A percentile compares a stretch with the other conserved stretches of the same genome.
phyloP scores from a whole-genome alignment of 2,797 vertebrate species.

The Syngnathus acus region DNA sequence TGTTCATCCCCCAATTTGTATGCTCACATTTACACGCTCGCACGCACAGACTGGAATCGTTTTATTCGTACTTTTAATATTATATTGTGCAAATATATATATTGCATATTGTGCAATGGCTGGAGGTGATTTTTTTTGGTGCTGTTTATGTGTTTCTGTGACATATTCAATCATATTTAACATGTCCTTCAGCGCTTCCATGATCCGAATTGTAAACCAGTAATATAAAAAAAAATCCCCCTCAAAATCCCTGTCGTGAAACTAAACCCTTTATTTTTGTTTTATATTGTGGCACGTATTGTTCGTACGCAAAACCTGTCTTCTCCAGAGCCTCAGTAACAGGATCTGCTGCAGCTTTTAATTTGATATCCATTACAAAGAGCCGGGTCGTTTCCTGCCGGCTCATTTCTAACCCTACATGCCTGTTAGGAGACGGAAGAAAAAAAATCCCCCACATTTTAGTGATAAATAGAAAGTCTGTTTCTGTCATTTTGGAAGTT shows the following conservation, averaged over 20 bases:
- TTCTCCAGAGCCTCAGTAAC: conserved; percentile 31
- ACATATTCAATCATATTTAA: not conserved
- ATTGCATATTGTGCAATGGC: not conserved
- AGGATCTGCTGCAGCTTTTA: conserved; percentile 50
- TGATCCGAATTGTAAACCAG: not conserved
- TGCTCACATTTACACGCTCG: conserved; percentile 5
- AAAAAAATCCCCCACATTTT: conserved; percentile 18
- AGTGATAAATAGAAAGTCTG: not conserved
- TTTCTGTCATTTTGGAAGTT: not conserved
- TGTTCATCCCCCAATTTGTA: not conserved
- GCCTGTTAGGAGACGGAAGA: conserved; percentile 13
- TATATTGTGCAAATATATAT: not conserved
- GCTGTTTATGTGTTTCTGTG: not conserved
- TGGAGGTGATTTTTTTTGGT: not conserved
- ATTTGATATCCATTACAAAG: conserved; percentile 67
- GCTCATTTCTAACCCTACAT: conserved; percentile 26
- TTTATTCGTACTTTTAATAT: conserved; percentile 1
- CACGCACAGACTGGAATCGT: not conserved
- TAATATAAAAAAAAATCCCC: not conserved
- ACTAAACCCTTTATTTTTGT: conserved; percentile 40
- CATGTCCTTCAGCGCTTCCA: not conserved
- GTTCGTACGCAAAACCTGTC: conserved; percentile 21
- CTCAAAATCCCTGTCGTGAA: conserved; percentile 34
- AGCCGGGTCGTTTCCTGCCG: conserved; percentile 30
- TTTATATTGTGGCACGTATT: conserved; percentile 46